A percentile compares a stretch with the other conserved stretches of the same genome.
phyloP scores from a whole-genome alignment of 2,113 vertebrate species.

The Actinemys pallida region DNA sequence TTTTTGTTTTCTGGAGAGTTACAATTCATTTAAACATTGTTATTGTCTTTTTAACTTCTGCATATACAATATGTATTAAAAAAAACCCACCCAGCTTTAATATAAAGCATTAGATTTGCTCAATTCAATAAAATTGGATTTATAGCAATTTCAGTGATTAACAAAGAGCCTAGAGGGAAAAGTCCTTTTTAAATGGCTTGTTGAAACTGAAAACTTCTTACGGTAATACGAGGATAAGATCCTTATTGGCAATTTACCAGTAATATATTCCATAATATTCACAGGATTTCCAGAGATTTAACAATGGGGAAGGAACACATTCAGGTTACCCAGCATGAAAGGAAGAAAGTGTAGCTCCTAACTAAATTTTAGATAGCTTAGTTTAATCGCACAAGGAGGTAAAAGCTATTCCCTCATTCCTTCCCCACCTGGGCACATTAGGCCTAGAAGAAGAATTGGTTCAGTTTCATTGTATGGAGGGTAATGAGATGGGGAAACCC shows the following conservation, averaged over 20 bases:
- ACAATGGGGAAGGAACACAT: background rate
- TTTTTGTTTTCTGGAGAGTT: background rate
- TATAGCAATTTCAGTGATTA: slow-evolving; percentile 26
- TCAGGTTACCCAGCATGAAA: background rate
- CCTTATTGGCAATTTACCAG: background rate
- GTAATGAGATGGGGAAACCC: background rate
- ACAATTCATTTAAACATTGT: background rate
- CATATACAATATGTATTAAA: background rate
- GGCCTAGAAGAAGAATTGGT: background rate
- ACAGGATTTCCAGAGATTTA: background rate
- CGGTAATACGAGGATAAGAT: background rate
- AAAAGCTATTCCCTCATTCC: rapidly evolving
- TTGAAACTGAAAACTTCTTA: background rate
- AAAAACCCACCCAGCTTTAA: background rate
- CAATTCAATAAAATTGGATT: slow-evolving; percentile 12
- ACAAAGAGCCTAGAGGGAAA: background rate
- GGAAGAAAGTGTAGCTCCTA: background rate
- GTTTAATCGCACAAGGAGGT: background rate
- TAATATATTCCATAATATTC: background rate
- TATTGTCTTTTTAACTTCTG: slow-evolving; percentile 2
- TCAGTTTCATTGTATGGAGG: background rate
- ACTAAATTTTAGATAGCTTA: background rate
- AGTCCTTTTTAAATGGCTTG: background rate
- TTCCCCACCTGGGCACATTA: background rate
- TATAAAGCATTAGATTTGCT: background rate